Base-by-base conservation (phyloP, 2,888 invertebrate species). In the Cryptophagus acutangulus region DNA sequence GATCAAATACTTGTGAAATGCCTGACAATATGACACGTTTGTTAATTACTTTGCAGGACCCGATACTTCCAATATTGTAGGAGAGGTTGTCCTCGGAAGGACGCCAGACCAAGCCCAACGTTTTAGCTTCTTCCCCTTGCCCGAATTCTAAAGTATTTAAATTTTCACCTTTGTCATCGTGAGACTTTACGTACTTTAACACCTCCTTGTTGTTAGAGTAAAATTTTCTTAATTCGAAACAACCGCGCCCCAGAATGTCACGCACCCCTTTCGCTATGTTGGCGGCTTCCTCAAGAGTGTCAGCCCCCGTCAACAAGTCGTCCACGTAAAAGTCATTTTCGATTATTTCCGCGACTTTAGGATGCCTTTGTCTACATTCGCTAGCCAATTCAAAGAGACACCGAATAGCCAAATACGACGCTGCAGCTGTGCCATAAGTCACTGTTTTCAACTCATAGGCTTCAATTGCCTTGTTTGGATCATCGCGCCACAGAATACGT, bases 1-100 rank as follows among this genome's bases (percentile, higher is more conserved):
- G 48, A 13, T 47, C 42, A 17, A 42, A 45, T 1, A 46, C 40
- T n/a, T 31, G 41, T 1, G 41, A 24, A 4, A 45, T 41, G 4
- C 17, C 2, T 6, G 41, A 44, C 6, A 45, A 24, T 28, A 45
- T 29, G 2, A 15, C 2, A 8, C 37, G 36, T 20, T 47, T 47
- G 1, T 41, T 47, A 26, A 26, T 26, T 26, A 12, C 3, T 26
- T 26, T 3, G 13, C 15, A 14, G 15, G 33, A 6, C 6, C 13
- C 16, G 33, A 14, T 33, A 17, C 12, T 34, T 34, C 18, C 18
- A 8, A 20, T 9, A 9, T 20, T 41, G 17, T 29, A 41, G 2
- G 14, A 20, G 15, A 42, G 14, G 1, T 9, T 17, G 30, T 42
- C 42, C 2, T 10, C 2, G 2, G 13, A 13, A 17, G 29, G 30